phyloP scores from a whole-genome alignment of 2,113 vertebrate genomes.

The Phylloscopus whistleri region DNA sequence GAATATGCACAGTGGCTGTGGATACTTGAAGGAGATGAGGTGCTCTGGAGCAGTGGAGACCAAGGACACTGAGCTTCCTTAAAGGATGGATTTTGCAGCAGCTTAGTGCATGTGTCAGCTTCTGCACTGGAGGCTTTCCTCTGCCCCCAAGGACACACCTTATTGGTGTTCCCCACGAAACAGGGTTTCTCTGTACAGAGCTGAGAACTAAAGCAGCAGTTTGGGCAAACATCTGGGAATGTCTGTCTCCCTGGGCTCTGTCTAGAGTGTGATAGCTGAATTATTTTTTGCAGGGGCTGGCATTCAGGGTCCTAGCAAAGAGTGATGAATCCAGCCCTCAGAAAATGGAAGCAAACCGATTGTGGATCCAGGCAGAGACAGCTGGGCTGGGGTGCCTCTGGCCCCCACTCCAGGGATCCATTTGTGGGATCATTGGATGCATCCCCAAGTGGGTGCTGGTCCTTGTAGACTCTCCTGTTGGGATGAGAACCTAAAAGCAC shows the following conservation, averaged over 20 bases:
- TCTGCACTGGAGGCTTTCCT: neutral
- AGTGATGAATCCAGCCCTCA: too few species aligned
- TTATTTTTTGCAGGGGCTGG: too few species aligned
- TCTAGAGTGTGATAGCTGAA: too few species aligned
- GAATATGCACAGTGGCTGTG: rapidly evolving
- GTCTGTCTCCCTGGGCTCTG: neutral
- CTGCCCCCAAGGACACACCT: neutral
- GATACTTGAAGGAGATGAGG: neutral
- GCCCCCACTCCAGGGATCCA: neutral
- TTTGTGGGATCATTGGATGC: neutral
- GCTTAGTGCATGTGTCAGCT: neutral
- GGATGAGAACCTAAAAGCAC: neutral
- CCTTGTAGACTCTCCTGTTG: neutral
- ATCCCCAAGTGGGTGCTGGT: neutral
- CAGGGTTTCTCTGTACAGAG: neutral
- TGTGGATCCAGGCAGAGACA: neutral
- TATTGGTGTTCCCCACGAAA: neutral
- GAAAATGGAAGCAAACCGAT: too few species aligned
- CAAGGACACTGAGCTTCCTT: neutral
- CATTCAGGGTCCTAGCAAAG: too few species aligned
- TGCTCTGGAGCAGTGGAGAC: neutral
- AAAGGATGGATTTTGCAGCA: neutral
- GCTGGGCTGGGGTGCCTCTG: neutral
- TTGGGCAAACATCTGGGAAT: neutral
- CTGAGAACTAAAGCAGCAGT: neutral